Base-by-base conservation (phyloP, 2,797 vertebrate species). In the Clarias laeviceps region DNA sequence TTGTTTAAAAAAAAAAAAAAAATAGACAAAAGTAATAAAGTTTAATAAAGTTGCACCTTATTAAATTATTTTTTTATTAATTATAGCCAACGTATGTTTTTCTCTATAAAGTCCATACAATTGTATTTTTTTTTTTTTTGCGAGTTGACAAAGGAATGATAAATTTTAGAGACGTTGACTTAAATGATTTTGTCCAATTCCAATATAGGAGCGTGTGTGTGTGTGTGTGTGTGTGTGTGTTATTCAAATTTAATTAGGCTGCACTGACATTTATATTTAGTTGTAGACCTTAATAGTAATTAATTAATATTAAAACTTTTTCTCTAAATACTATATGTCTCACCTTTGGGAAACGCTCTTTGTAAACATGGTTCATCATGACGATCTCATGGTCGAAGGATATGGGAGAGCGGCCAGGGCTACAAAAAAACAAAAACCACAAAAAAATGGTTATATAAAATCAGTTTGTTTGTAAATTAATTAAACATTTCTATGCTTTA, bases 281-380 rank as follows among this genome's bases (percentile, higher is more conserved):
- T 37, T 62, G 7, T 3, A 29, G 18, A 54, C 12, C 34, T 56
- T 70, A 57, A 80, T 32, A 17, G 64, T 45, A 34, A 34, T 34
- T 34, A 34, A 34, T 34, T 34, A 34, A 34, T 34, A 34, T 34
- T 2, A 34, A 8, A 7, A 64, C 2, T 17, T 24, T 11, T 59
- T 84, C 4, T 66, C 3, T 11, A 66, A 34, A 70, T 50, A n/a
- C n/a, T n/a, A n/a, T n/a, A 64, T 83, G 82, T 87, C 96, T 90
- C 91, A 99, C 98, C 97, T 99, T 99, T 6, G 98, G 98, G 93
- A 99, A 99, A 84, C 98, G 95, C 94, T 99, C 98, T 94, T 99
- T 99, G 95, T 99, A 99, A 76, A 99, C 98, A 92, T 99, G 98
- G 94, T 99, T 99, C 98, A 99, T 99, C 98, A 99, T 99, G 92